Evolutionary conservation across 2,797 vertebrate species (phyloP).

Genomic region (Capromys pilorides): DNA sequence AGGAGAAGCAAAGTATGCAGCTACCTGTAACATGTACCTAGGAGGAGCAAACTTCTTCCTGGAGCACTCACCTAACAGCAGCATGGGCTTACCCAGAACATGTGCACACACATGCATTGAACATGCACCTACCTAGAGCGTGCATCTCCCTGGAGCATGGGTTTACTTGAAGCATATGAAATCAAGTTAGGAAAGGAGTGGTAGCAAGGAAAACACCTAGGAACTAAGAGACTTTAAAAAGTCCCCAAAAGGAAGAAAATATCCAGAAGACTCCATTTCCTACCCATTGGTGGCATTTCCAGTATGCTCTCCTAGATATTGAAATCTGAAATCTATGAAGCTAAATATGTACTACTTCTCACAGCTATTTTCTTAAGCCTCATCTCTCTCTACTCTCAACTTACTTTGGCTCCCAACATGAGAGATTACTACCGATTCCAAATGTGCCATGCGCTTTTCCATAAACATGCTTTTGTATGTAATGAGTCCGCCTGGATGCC

Average conservation of each 20-base stretch:
- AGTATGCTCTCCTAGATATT: background rate
- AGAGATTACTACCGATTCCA: background rate
- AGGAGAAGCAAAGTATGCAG: rapidly evolving
- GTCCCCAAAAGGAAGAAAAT: background rate
- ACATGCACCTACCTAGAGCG: too few relatives aligned
- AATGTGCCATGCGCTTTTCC: background rate
- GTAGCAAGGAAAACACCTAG: background rate
- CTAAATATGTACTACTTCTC: background rate
- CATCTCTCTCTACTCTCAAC: background rate
- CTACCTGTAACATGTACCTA: background rate
- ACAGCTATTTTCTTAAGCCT: background rate
- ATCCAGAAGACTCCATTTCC: background rate
- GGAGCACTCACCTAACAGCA: too few relatives aligned
- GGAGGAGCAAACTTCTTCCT: background rate
- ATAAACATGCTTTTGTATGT: conserved; percentile 41
- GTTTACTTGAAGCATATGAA: background rate
- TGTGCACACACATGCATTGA: background rate
- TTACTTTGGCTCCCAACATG: background rate
- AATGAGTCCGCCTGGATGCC: conserved; percentile 44
- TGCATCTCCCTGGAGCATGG: background rate
- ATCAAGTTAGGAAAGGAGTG: background rate
- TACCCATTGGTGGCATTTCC: background rate
- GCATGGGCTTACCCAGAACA: rapidly evolving
- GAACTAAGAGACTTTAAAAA: background rate
- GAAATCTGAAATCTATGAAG: background rate